phyloP scores from a whole-genome alignment of 92 coral and sea anemone genomes.

The Micromussa lordhowensis region DNA sequence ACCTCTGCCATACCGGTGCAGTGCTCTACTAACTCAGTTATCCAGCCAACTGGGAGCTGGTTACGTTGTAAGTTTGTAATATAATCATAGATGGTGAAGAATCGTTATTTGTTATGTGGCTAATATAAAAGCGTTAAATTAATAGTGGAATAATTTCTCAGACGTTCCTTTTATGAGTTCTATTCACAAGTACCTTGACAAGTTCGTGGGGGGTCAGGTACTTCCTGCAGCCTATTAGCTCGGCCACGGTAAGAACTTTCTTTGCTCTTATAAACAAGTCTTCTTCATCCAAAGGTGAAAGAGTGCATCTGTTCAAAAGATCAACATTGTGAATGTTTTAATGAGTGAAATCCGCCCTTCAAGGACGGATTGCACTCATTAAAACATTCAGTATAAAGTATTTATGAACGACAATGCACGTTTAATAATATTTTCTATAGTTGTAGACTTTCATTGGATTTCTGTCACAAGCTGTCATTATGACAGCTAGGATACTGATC shows the following conservation, averaged over 20 bases:
- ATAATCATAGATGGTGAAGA: too few relatives aligned
- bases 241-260: conserved; percentile 24
- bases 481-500: not conserved
- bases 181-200: conserved; percentile 28
- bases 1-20: too few relatives aligned
- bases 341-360: too few relatives aligned
- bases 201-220: conserved; percentile 49
- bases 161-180: too few relatives aligned
- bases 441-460: not conserved
- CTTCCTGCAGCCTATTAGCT: conserved; percentile 25
- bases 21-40: too few relatives aligned
- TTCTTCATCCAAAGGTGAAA: conserved; percentile 36
- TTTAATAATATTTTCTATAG: not conserved
- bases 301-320: conserved; percentile 23
- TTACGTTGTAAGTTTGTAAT: too few relatives aligned
- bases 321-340: not conserved
- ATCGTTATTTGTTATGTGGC: not conserved
- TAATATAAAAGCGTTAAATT: not conserved
- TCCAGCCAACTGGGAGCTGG: too few relatives aligned
- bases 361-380: too few relatives aligned
- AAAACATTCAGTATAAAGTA: too few relatives aligned
- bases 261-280: conserved; percentile 52
- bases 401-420: too few relatives aligned
- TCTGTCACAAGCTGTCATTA: not conserved
- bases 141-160: too few relatives aligned